Evolutionary conservation across 2,888 invertebrate species (phyloP).

Genomic region (Ectemnius cavifrons): DNA sequence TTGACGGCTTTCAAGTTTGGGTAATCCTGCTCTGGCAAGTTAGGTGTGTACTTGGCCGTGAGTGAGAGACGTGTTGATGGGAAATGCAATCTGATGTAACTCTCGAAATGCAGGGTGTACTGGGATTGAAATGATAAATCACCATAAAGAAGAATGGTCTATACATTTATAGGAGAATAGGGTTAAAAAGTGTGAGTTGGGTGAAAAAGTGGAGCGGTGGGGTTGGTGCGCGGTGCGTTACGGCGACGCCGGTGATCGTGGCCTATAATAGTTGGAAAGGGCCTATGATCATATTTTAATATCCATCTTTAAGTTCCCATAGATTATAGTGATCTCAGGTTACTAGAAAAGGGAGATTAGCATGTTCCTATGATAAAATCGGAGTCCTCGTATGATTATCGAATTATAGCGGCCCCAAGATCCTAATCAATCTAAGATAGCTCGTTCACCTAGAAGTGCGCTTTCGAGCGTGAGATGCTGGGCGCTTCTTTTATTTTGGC

Average conservation of each 20-base stretch:
- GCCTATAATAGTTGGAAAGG: conserved; percentile 50
- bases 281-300: conserved; percentile 73
- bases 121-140: neutral
- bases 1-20: no score
- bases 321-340: conserved; percentile 72
- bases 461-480: no score
- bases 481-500: no score
- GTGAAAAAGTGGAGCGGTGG: conserved; percentile 22
- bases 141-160: no score
- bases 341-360: conserved; percentile 75
- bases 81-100: no score
- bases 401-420: conserved; percentile 74
- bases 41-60: no score
- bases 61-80: no score
- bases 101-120: neutral
- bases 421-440: conserved; percentile 72
- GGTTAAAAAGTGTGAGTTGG: conserved; percentile 51
- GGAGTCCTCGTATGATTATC: conserved; percentile 74
- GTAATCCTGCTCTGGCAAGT: no score
- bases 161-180: conserved; percentile 27
- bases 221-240: no score
- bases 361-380: conserved; percentile 75
- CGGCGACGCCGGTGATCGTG: neutral
- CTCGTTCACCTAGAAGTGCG: conserved; percentile 67
- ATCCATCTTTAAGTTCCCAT: conserved; percentile 65